These are phyloP conservation scores for Oscheius sp. DNA, from an alignment of 1,140 invertebrate species.

Conservation along the genomic window DNA sequence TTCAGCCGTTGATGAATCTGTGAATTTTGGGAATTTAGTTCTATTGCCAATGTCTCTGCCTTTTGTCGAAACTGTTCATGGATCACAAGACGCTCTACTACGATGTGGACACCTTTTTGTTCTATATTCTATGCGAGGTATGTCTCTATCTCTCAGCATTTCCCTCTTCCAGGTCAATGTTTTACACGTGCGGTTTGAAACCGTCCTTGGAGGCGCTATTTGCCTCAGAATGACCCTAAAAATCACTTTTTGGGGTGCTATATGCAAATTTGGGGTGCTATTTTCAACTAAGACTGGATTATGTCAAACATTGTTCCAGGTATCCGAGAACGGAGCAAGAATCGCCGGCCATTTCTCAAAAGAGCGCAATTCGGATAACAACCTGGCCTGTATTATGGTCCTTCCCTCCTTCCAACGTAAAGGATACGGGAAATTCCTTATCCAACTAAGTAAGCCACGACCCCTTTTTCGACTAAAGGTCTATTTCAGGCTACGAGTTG, in stretches of 20 bases:
- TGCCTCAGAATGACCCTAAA: no score
- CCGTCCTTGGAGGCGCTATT: no score
- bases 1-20: no score
- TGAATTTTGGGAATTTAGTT: constrained; percentile 63
- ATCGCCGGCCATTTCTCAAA: constrained; percentile 99
- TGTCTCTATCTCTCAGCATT: neutral
- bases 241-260: no score
- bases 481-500: constrained; percentile 75
- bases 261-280: no score
- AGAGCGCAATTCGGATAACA: constrained; percentile 99
- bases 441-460: constrained; percentile 79
- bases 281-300: neutral
- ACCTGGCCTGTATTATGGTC: constrained; percentile 97
- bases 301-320: constrained; percentile 25
- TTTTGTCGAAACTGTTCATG: constrained; percentile 61
- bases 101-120: constrained; percentile 61
- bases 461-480: neutral
- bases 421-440: constrained; percentile 95
- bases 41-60: constrained; percentile 61
- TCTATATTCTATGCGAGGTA: constrained; percentile 47
- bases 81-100: constrained; percentile 62
- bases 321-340: constrained; percentile 68
- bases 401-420: constrained; percentile 96
- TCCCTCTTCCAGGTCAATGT: neutral
- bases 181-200: no score